Conservation (phyloP, 2,113 vertebrate species). For the Grammomys dolichurus region DNA sequence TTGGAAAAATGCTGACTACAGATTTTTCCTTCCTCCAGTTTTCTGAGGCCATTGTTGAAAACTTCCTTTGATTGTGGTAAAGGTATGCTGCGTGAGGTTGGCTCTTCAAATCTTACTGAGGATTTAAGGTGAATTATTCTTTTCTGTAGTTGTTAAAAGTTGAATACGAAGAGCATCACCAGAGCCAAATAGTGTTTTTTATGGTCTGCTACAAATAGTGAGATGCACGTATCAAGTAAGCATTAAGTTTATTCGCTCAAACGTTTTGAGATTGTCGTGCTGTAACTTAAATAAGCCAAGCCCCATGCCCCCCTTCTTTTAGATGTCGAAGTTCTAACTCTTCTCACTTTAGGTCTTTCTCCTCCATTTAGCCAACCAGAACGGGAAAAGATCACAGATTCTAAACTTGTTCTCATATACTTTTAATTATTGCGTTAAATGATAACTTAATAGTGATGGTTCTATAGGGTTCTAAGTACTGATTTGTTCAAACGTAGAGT, state of each 20-base stretch:
- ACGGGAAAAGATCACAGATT: background rate
- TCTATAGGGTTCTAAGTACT: background rate
- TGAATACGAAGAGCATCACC: too few relatives aligned
- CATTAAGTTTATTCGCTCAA: background rate
- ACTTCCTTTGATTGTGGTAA: background rate
- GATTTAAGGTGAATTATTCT: background rate
- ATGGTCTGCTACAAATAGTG: background rate
- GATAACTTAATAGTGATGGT: background rate
- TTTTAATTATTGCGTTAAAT: background rate
- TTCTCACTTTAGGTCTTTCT: background rate
- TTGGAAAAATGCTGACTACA: slow-evolving; percentile 72
- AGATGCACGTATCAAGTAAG: background rate
- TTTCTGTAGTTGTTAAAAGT: background rate
- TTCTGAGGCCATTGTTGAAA: slow-evolving; percentile 48
- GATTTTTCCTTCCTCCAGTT: slow-evolving; percentile 66
- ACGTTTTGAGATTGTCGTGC: background rate
- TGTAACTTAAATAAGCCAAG: background rate
- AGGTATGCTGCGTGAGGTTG: background rate
- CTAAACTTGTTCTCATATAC: background rate
- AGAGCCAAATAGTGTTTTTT: background rate
- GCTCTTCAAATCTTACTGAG: background rate
- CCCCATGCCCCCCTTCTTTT: background rate
- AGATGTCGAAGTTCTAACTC: background rate
- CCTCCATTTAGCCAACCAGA: background rate
- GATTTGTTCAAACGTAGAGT: background rate